Evolutionary conservation across 2,888 invertebrate genomes (phyloP), one percentile per base, ranked within the genome.

Genomic region (Aethes cnicana): DNA sequence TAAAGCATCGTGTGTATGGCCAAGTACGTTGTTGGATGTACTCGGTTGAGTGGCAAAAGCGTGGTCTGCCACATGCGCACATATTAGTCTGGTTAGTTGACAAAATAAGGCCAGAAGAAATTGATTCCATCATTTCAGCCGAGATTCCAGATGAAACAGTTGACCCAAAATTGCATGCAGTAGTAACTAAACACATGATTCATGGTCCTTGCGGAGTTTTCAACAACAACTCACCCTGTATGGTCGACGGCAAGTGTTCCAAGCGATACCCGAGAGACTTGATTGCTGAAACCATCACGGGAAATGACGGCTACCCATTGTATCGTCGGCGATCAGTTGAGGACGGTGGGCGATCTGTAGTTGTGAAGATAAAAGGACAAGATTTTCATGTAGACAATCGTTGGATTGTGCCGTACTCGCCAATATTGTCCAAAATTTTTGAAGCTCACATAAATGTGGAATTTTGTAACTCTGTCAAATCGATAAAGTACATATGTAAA

Each of bases 391-490:
- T 58, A 44, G 58, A 61, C 25, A 59, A 60, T 25, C 37, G 56
- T 9, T 62, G 58, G 57, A 39, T 62, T 16, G 59, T 62, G 17
- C 54, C 59, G 3, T 62, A 59, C 30, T 50, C 36, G 2, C 58
- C 58, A 28, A 4, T 67, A 21, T 20, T 63, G 6, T 62, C 35
- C 17, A 35, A 30, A 18, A 44, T 53, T 1, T 59, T 57, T 52
- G 53, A 59, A 4, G 39, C 54, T 23, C 58, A 62, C 26, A 55
- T 62, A 26, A 62, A 62, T 17, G 53, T 81, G 3, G 77, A 81
- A 48, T 67, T 39, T 41, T 86, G 81, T 53, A 67, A 63, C 56
- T 79, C 76, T 1, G 32, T 16, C 1, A 16, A 32, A 4, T 49
- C 49, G 16, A 48, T 39, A 20, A 39, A 48, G 23, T 56, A 49